Percentiles rank a stretch among this genome's conserved stretches.
phyloP scores from a whole-genome alignment of 2,888 invertebrate genomes.

The Falcaria lacertinaria region DNA sequence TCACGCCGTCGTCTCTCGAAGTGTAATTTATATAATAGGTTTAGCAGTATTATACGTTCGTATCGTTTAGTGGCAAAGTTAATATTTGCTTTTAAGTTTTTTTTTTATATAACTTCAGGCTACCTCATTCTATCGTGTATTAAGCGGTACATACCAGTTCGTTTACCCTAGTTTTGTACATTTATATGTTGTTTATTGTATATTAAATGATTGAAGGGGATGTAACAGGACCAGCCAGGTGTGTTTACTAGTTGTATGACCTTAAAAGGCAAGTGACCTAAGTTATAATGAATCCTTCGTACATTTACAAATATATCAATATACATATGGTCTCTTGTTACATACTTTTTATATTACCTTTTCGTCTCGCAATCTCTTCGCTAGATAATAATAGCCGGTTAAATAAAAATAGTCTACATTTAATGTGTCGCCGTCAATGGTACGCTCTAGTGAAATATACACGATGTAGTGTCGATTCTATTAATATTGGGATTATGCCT shows the following conservation, averaged over 20 bases:
- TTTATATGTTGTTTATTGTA: constrained; percentile 3
- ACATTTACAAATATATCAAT: too few species aligned
- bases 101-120: constrained; percentile 44
- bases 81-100: constrained; percentile 39
- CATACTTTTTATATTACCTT: constrained; percentile 1
- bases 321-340: too few species aligned
- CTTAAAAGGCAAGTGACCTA: too few species aligned
- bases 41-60: constrained; percentile 71
- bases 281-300: too few species aligned
- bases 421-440: constrained; percentile 28
- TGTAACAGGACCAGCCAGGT: too few species aligned
- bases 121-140: constrained; percentile 65
- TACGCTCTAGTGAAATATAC: constrained; percentile 39
- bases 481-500: constrained; percentile 29
- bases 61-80: constrained; percentile 37
- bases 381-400: constrained; percentile 7
- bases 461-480: constrained; percentile 26
- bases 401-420: constrained; percentile 16
- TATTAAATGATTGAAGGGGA: too few species aligned
- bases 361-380: constrained; percentile 7
- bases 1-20: constrained; percentile 11
- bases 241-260: too few species aligned
- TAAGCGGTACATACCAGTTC: constrained; percentile 29
- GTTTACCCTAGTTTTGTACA: constrained; percentile 9
- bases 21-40: constrained; percentile 43